phyloP scores from a whole-genome alignment of 2,888 invertebrate species.

The Mellilla xanthometata region DNA sequence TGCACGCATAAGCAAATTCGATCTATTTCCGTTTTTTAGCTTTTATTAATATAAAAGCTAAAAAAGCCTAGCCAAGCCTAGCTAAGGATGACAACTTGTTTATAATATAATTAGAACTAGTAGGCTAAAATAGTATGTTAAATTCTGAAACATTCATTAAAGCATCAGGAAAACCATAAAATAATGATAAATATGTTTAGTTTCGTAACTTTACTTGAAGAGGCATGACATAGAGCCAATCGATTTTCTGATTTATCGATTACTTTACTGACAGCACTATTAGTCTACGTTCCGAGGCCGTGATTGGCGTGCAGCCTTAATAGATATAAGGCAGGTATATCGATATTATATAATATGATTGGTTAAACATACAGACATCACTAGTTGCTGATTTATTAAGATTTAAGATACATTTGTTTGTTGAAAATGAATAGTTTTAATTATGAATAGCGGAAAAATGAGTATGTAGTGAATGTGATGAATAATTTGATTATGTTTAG shows the following conservation, averaged over 20 bases:
- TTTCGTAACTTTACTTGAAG: conserved; percentile 25
- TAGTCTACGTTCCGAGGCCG: conserved; percentile 46
- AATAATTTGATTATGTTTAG: too few relatives aligned
- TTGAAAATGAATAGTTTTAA: too few relatives aligned
- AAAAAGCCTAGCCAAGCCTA: too few relatives aligned
- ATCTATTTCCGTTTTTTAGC: too few relatives aligned
- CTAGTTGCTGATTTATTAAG: too few relatives aligned
- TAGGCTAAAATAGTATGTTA: neutral
- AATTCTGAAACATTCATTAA: conserved; percentile 16
- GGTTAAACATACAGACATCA: conserved; percentile 62
- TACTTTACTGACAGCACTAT: conserved; percentile 59
- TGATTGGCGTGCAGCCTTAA: conserved; percentile 49
- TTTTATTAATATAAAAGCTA: too few relatives aligned
- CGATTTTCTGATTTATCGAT: conserved; percentile 52
- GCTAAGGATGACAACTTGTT: too few relatives aligned
- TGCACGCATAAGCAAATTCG: too few relatives aligned
- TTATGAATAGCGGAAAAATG: too few relatives aligned
- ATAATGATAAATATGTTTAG: conserved; percentile 16
- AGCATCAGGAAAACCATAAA: conserved; percentile 18
- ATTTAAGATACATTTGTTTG: too few relatives aligned
- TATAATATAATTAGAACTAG: too few relatives aligned
- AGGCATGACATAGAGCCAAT: conserved; percentile 30
- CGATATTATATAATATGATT: too few relatives aligned
- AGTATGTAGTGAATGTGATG: neutral
- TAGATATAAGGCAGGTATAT: conserved; percentile 22